phyloP scores from a whole-genome alignment of 2,888 invertebrate species.

The Philereme vetulata region DNA sequence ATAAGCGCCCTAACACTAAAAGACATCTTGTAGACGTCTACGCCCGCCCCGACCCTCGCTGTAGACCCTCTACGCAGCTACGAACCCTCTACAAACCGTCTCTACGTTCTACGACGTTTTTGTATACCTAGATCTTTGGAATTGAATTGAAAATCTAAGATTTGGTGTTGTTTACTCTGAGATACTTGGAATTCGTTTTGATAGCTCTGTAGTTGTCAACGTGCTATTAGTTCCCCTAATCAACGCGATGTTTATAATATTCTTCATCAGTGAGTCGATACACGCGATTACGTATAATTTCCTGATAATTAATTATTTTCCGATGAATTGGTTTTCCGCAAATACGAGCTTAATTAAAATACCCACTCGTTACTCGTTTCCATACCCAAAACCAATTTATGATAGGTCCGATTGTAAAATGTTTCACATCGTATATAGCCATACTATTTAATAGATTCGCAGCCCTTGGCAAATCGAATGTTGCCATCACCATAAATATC shows the following conservation, averaged over 20 bases:
- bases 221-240: too few species aligned
- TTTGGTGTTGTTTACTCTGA: too few species aligned
- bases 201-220: too few species aligned
- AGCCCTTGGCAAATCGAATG: conserved; percentile 38
- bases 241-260: too few species aligned
- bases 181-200: too few species aligned
- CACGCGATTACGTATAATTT: too few species aligned
- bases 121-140: not conserved
- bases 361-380: too few species aligned
- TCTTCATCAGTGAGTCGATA: too few species aligned
- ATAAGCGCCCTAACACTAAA: conserved; percentile 18
- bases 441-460: conserved; percentile 5
- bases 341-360: not conserved
- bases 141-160: not conserved
- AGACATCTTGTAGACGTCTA: conserved; percentile 45
- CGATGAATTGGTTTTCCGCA: not conserved
- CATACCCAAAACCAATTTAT: too few species aligned
- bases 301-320: not conserved
- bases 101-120: conserved; percentile 14
- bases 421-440: not conserved
- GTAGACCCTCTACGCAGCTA: conserved; percentile 45
- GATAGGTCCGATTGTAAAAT: too few species aligned
- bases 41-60: conserved; percentile 44
- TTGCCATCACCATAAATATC: conserved; percentile 45
- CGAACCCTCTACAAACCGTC: conserved; percentile 38